A percentile compares a stretch with the other conserved stretches of the same genome.
Evolutionary conservation across 2,113 vertebrate genomes (phyloP).

Genomic region (Cromileptes altivelis): DNA sequence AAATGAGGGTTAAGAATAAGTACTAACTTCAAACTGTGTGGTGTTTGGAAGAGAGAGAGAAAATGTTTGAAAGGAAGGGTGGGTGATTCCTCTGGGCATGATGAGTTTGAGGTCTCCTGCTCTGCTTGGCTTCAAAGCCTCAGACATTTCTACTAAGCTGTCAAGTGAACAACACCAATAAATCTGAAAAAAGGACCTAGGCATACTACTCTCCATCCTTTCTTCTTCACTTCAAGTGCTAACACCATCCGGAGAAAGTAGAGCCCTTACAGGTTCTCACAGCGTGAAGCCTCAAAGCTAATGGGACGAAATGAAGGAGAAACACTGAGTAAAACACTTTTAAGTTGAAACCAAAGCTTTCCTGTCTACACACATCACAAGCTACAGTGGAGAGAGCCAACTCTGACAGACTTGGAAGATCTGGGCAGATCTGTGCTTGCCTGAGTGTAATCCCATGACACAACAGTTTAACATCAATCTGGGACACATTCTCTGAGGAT

Average conservation of each 20-base stretch:
- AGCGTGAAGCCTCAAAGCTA: constrained; percentile 54
- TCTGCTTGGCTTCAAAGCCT: constrained; percentile 56
- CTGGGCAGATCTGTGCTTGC: constrained; percentile 60
- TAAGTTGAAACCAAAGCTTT: constrained; percentile 51
- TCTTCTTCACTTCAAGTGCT: constrained; percentile 42
- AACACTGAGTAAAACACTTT: constrained; percentile 41
- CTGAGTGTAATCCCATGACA: constrained; percentile 58
- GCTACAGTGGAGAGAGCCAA: constrained; percentile 11
- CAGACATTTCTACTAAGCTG: constrained; percentile 27
- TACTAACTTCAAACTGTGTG: constrained; percentile 52
- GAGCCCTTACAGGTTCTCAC: constrained; percentile 32
- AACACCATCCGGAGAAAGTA: constrained; percentile 30
- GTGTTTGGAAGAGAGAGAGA: constrained; percentile 25
- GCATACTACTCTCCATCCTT: constrained; percentile 25
- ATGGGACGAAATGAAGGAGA: constrained; percentile 61
- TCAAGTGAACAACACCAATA: constrained; percentile 54
- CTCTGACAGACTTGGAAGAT: constrained; percentile 58
- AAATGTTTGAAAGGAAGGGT: constrained; percentile 45
- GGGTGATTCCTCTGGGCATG: constrained; percentile 57
- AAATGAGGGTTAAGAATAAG: constrained; percentile 44
- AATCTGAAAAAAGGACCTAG: constrained; percentile 30
- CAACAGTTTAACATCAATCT: constrained; percentile 61
- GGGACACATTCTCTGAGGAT: constrained; percentile 30
- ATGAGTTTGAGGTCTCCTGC: constrained; percentile 55
- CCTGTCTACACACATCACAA: constrained; percentile 60